Base-by-base conservation (phyloP, 2,888 invertebrate genomes). In the Mythimna loreyi region DNA sequence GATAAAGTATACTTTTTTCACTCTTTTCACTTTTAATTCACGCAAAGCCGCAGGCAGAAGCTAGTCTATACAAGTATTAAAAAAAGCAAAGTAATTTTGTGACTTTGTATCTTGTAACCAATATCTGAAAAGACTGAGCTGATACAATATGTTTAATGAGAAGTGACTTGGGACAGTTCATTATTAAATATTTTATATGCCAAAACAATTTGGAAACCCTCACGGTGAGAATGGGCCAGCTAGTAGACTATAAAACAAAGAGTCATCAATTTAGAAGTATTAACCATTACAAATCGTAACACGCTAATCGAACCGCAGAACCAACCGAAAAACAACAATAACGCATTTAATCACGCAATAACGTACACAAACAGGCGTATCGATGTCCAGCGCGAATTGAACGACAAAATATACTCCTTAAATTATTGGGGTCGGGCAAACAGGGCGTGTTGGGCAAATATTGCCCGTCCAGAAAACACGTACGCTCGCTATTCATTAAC, bases 351-450 rank as follows among this genome's bases (percentile, higher is more conserved):
- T 85, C 84, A 83, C 83, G 68, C 83, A 83, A 89, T 87, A 89
- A 87, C 85, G 81, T 79, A 81, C 80, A 80, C 80, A 86, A 81
- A 84, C 86, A 86, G 69, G 80, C 76, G 80, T 86, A 85, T 82
- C 84, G 84, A 85, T 82, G 85, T 83, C 77, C 82, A 84, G 84
- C 74, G 76, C 85, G 90, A 90, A 91, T 91, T 90, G 89, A 85
- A 87, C 85, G 86, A 81, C 85, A 87, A 87, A 87, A 88, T 89
- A 87, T 89, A 89, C 89, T 90, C 87, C 91, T 90, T 92, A 90
- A 92, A 92, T 92, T 91, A 92, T 90, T 90, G 88, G 89, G 90
- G 88, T 86, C 84, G 86, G 80, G 81, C 83, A 89, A 88, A 91
- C 90, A 89, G 78, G 80, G 86, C 77, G 84, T 66, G 83, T 80